phyloP scores from a whole-genome alignment of 2,113 vertebrate species.

The Alectura lathami region DNA sequence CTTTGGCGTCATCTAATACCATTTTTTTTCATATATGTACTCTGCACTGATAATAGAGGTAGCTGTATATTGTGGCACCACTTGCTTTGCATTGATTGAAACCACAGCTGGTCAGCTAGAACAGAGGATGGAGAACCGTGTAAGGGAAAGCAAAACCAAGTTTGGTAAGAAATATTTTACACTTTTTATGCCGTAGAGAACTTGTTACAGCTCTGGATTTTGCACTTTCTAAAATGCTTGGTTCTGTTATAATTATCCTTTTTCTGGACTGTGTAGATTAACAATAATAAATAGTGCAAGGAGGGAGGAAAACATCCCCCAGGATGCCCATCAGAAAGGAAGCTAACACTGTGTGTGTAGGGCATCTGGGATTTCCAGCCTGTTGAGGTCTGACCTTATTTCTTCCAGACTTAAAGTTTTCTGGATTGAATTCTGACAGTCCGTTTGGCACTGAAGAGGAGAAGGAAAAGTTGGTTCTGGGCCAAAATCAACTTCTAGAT shows the following conservation, averaged over 20 bases:
- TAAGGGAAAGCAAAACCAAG: not conserved
- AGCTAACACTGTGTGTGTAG: rapidly evolving
- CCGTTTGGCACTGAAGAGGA: not conserved
- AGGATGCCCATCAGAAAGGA: not conserved
- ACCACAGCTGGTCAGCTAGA: not conserved
- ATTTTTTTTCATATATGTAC: not conserved
- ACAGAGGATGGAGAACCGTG: not conserved
- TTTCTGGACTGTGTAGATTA: not conserved
- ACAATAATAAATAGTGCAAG: not conserved
- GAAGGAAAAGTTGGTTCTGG: not conserved
- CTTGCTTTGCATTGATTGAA: not conserved
- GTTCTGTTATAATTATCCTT: not conserved
- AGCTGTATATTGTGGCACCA: not conserved
- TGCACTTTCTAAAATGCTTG: not conserved
- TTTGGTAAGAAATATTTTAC: not conserved
- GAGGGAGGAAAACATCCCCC: rapidly evolving
- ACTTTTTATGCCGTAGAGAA: not conserved
- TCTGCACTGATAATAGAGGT: not conserved
- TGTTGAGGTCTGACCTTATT: not conserved
- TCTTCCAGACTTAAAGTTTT: not conserved
- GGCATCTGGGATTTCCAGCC: not conserved
- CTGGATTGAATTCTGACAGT: not conserved
- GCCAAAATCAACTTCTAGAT: not conserved
- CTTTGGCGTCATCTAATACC: not conserved
- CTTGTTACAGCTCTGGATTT: not conserved